A percentile compares a stretch with the other conserved stretches of the same genome.
These are phyloP conservation scores for Spialia ferax DNA, from an alignment of 2,888 invertebrate genomes.

Conservation along the genomic window DNA sequence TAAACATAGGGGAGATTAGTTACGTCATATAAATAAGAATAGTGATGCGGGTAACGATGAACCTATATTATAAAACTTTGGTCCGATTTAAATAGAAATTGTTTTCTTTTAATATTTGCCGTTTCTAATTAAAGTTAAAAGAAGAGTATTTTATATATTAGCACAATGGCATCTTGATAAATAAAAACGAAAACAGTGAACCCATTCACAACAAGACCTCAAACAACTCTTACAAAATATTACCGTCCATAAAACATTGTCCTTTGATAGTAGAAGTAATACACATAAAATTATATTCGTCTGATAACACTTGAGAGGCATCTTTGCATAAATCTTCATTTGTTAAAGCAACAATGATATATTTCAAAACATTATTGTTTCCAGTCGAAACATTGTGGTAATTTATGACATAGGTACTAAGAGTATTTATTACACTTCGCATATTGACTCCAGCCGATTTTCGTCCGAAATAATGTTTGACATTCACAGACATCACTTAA, in stretches of 20 bases:
- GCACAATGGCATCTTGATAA: not conserved
- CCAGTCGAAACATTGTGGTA: conserved; percentile 40
- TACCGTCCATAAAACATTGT: conserved; percentile 41
- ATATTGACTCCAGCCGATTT: conserved; percentile 5
- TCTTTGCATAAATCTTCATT: conserved; percentile 65
- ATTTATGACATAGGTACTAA: conserved; percentile 44
- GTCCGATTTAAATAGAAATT: not conserved
- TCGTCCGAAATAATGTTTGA: not conserved
- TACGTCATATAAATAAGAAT: not conserved
- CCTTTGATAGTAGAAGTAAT: conserved; percentile 51
- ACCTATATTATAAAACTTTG: not conserved
- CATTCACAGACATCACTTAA: not conserved
- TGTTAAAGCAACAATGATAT: conserved; percentile 48
- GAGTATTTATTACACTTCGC: conserved; percentile 7
- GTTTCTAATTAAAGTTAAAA: not conserved
- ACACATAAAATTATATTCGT: conserved; percentile 59
- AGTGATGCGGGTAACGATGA: not conserved
- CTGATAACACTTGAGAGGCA: conserved; percentile 65
- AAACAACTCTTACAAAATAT: conserved; percentile 43
- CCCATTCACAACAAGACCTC: conserved; percentile 14
- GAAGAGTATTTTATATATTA: not conserved
- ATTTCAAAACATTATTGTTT: conserved; percentile 44
- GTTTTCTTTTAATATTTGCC: not conserved
- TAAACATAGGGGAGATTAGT: conserved; percentile 39
- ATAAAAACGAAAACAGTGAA: conserved; percentile 11